phyloP scores from a whole-genome alignment of 2,888 invertebrate genomes.

The Epirrita christyi region DNA sequence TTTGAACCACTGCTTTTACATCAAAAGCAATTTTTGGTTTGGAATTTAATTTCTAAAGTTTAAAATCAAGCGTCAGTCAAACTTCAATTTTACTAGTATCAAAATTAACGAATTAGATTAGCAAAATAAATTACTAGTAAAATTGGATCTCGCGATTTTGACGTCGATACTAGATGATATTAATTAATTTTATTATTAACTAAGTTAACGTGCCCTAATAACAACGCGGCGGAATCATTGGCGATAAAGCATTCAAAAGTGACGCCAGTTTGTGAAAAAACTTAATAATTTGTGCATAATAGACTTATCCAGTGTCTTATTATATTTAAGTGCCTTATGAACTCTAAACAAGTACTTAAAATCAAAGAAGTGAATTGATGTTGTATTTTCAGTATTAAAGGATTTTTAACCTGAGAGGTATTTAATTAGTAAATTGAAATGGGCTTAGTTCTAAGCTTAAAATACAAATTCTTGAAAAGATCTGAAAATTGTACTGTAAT shows the following conservation, averaged over 20 bases:
- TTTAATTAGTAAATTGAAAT: slow-evolving; percentile 36
- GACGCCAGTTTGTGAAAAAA: slow-evolving; percentile 28
- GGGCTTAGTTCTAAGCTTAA: slow-evolving; percentile 25
- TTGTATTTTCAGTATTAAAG: slow-evolving; percentile 61
- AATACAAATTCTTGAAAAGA: slow-evolving; percentile 34
- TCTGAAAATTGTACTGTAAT: slow-evolving; percentile 31
- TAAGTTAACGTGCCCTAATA: slow-evolving; percentile 74
- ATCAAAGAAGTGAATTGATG: slow-evolving; percentile 53
- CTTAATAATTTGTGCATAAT: slow-evolving; percentile 34
- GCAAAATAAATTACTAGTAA: slow-evolving; percentile 53
- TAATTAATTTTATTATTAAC: slow-evolving; percentile 71
- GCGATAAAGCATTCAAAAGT: slow-evolving; percentile 37
- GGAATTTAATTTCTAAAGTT: not conserved
- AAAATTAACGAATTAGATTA: slow-evolving; percentile 41
- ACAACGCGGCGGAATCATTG: slow-evolving; percentile 56
- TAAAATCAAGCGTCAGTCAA: slow-evolving; percentile 59
- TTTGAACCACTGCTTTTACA: slow-evolving; percentile 15
- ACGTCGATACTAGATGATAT: slow-evolving; percentile 65
- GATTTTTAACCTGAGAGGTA: slow-evolving; percentile 38
- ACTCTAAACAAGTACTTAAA: slow-evolving; percentile 59
- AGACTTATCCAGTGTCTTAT: slow-evolving; percentile 62
- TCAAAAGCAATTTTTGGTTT: slow-evolving; percentile 12
- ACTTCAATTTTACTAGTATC: slow-evolving; percentile 66
- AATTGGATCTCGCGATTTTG: slow-evolving; percentile 63
- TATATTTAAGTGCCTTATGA: slow-evolving; percentile 58